Evolutionary conservation across 2,113 vertebrate species (phyloP), one percentile per base, ranked within the genome.

Genomic region (Apeltes quadracus): DNA sequence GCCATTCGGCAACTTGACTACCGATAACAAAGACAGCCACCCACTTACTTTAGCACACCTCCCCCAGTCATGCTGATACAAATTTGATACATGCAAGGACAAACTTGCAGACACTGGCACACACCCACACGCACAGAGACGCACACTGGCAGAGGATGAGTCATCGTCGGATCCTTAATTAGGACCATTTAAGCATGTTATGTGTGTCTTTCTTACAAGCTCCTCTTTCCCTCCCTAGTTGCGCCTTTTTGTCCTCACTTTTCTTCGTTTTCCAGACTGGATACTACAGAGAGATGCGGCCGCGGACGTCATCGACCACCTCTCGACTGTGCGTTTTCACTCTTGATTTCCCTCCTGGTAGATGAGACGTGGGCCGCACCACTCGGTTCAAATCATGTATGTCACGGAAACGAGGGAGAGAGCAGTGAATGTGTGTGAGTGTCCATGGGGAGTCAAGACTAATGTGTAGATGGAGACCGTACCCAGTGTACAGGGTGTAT

Each of bases 121-220:
- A 51, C 61, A 18, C 79, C 23, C 57, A 55, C 63, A 14, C 62
- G 61, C 43, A 25, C 15, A 63, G 4, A 61, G 22, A 55, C 32
- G 54, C 50, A 66, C 48, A 34, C 61, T 34, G 46, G 11, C 46
- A 48, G 11, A 53, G 59, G 41, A 75, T 84, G 83, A 90, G 67
- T 91, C 86, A 87, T 64, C 55, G 43, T 72, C 57, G 68, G 65
- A 66, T 80, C 36, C 63, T 69, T 84, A 80, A 84, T 86, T 76
- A 91, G 76, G 69, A 66, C 78, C 64, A 68, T 79, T 90, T 88
- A 86, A 90, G 89, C 86, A 84, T 72, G 75, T 79, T 87, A 87
- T 78, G 77, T 78, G 76, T 82, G 84, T 85, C 87, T 80, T 39
- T 58, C 70, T 79, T 71, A 73, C 65, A 57, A 6, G 23, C 48